These are phyloP conservation scores for Sebastes diaconus DNA, from an alignment of 2,797 vertebrate genomes.

Conservation along the genomic window DNA sequence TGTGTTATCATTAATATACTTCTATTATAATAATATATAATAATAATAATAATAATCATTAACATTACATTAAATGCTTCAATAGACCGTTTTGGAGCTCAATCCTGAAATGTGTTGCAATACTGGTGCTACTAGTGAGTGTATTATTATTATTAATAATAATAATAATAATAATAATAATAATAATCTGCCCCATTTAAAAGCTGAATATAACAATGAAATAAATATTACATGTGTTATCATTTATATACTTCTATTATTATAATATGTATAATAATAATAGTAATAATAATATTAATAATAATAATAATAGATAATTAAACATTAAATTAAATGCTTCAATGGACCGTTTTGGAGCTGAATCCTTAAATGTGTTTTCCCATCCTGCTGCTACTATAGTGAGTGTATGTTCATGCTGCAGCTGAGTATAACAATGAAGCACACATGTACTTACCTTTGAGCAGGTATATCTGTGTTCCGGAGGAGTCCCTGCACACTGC, in stretches of 20 bases:
- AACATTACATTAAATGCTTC: too few relatives aligned
- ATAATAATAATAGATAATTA: neutral
- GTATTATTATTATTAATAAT: too few relatives aligned
- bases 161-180: neutral
- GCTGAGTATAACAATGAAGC: neutral
- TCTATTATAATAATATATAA: neutral
- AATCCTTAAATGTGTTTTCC: neutral
- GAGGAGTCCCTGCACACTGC: constrained; percentile 77
- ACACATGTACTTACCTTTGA: constrained; percentile 78
- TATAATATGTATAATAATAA: neutral
- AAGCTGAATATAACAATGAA: neutral
- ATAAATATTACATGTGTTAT: neutral
- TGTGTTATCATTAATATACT: neutral
- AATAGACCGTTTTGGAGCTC: too few relatives aligned
- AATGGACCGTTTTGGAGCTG: neutral
- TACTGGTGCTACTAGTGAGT: too few relatives aligned
- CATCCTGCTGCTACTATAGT: neutral
- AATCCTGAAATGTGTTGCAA: too few relatives aligned
- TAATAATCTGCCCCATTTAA: neutral
- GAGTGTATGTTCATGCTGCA: too few relatives aligned
- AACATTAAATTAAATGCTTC: neutral
- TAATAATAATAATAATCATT: neutral
- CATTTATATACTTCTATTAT: neutral
- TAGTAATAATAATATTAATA: neutral
- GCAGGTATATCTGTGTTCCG: constrained; percentile 75